phyloP scores from a whole-genome alignment of 2,797 vertebrate species.

The Phalanger gymnotis region DNA sequence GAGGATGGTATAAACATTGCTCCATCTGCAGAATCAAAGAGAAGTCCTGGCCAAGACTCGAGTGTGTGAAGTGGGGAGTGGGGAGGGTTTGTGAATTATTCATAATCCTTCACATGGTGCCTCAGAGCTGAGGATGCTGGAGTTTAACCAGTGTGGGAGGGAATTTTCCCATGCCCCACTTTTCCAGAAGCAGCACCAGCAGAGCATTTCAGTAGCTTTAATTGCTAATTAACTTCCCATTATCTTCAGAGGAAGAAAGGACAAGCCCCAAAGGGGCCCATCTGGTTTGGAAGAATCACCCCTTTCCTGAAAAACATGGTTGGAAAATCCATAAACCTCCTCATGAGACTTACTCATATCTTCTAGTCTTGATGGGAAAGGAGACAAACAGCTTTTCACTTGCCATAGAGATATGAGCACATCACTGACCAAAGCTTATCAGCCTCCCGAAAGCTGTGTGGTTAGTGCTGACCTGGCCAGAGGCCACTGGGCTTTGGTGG shows the following conservation, averaged over 20 bases:
- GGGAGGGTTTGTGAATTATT: neutral
- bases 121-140: neutral
- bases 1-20: neutral
- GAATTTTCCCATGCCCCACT: neutral
- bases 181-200: neutral
- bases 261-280: neutral
- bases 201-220: neutral
- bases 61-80: neutral
- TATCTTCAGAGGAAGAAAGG: constrained; percentile 17
- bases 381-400: neutral
- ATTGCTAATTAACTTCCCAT: neutral
- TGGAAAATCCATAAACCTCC: constrained; percentile 6
- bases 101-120: neutral
- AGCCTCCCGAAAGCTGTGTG: neutral
- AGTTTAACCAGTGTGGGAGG: neutral
- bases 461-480: neutral
- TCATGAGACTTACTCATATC: neutral
- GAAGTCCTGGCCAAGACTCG: neutral
- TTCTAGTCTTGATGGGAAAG: neutral
- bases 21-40: neutral
- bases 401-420: neutral
- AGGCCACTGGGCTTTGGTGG: neutral
- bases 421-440: neutral
- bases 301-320: neutral
- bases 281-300: neutral